Percentiles rank a stretch among this genome's conserved stretches.
phyloP scores from a whole-genome alignment of 1,140 invertebrate species.

The Brachionus koreanus region DNA sequence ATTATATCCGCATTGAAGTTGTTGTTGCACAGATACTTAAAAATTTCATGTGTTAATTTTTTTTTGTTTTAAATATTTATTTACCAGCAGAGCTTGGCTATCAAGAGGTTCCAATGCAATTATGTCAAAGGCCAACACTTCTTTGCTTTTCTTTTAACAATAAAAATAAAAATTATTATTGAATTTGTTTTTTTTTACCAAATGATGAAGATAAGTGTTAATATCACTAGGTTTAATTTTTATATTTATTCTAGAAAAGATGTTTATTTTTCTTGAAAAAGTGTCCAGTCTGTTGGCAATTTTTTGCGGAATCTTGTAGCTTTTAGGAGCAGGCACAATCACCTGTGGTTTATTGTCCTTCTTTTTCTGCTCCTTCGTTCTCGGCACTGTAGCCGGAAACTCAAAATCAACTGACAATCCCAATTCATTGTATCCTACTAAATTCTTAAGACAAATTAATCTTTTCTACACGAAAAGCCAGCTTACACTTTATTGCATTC shows the following conservation, averaged over 20 bases:
- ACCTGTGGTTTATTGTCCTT: neutral
- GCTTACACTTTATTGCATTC: slow-evolving; percentile 15
- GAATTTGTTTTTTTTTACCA: slow-evolving; percentile 7
- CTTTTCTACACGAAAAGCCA: neutral
- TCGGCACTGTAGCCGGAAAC: neutral
- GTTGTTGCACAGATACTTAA: slow-evolving; percentile 30
- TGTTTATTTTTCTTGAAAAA: neutral
- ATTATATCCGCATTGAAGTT: slow-evolving; percentile 43
- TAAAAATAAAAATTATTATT: no score
- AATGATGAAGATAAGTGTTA: slow-evolving; percentile 30
- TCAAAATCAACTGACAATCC: slow-evolving; percentile 35
- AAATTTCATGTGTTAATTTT: neutral
- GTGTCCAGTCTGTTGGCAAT: neutral
- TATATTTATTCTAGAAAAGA: slow-evolving; percentile 21
- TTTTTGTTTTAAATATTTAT: neutral
- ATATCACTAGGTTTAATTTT: slow-evolving; percentile 39
- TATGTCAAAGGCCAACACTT: neutral
- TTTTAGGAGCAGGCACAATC: neutral
- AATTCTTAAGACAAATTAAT: neutral
- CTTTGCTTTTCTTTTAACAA: slow-evolving; percentile 34
- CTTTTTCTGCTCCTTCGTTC: slow-evolving; percentile 1
- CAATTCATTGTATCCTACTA: slow-evolving; percentile 38
- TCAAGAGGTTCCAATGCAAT: slow-evolving; percentile 36
- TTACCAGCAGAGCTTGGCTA: slow-evolving; percentile 24
- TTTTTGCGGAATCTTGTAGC: neutral